These are phyloP conservation scores for Lacerta bilineata DNA, from an alignment of 2,797 vertebrate genomes.

Conservation along the genomic window DNA sequence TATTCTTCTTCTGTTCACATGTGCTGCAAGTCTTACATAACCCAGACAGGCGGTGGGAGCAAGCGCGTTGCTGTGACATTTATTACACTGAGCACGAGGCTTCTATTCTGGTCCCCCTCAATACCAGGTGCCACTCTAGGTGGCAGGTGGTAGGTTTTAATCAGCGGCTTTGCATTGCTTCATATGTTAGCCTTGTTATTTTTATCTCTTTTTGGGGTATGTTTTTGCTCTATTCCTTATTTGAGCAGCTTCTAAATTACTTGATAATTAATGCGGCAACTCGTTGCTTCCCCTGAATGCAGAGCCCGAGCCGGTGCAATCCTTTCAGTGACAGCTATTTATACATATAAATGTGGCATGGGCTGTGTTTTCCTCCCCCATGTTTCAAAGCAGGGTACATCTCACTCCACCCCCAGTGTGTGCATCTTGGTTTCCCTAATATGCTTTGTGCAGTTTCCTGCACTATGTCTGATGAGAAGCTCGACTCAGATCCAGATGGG, in stretches of 20 bases:
- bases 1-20: constrained; percentile 42
- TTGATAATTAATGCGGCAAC: constrained; percentile 35
- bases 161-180: constrained; percentile 50
- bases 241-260: constrained; percentile 33
- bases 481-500: constrained; percentile 32
- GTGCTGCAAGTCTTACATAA: constrained; percentile 45
- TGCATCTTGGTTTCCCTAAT: constrained; percentile 28
- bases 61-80: constrained; percentile 58
- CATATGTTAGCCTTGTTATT: constrained; percentile 25
- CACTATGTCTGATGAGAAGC: neutral
- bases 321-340: constrained; percentile 58
- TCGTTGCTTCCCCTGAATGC: constrained; percentile 33
- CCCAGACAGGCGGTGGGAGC: constrained; percentile 2
- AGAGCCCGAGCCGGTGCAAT: constrained; percentile 43
- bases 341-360: constrained; percentile 36
- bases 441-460: constrained; percentile 3
- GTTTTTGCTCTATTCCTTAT: constrained; percentile 1
- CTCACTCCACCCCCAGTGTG: constrained; percentile 18
- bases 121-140: constrained; percentile 26
- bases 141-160: constrained; percentile 57
- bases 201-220: constrained; percentile 32
- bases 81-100: constrained; percentile 28
- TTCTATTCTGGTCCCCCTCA: constrained; percentile 59
- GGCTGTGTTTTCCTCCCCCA: constrained; percentile 28
- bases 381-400: constrained; percentile 36